These are phyloP conservation scores for Caenorhabditis tropicalis DNA, from an alignment of 1,140 invertebrate species.

Conservation along the genomic window DNA sequence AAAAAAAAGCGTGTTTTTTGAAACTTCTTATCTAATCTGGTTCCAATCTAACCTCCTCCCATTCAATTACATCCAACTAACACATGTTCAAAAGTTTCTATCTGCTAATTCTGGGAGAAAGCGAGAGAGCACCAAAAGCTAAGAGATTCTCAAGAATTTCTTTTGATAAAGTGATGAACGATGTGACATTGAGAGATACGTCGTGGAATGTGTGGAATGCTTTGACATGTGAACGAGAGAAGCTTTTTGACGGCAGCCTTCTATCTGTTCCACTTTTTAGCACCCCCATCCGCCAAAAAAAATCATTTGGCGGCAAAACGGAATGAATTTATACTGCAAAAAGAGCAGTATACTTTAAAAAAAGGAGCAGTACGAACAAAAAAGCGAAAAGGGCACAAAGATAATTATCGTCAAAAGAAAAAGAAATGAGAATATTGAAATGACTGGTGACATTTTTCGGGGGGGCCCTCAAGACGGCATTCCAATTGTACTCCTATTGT, in stretches of 20 bases:
- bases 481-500: background rate
- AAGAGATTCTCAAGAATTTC: background rate
- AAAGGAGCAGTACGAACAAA: background rate
- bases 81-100: slow-evolving; percentile 31
- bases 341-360: background rate
- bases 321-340: background rate
- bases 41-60: background rate
- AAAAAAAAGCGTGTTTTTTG: background rate
- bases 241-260: no score
- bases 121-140: background rate
- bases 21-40: background rate
- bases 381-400: background rate
- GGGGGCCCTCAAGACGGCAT: background rate
- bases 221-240: slow-evolving; percentile 12
- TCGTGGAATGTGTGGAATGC: slow-evolving; percentile 28
- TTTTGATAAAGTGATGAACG: slow-evolving; percentile 41
- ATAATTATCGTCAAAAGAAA: slow-evolving; percentile 7
- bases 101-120: background rate
- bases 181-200: slow-evolving; percentile 9
- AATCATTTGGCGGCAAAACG: background rate
- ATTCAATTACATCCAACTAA: slow-evolving; percentile 19
- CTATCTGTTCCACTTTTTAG: slow-evolving; percentile 11
- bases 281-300: background rate
- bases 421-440: background rate
- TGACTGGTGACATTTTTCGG: background rate